Percentiles rank a stretch among this genome's conserved stretches.
These are phyloP conservation scores for Desmodus rotundus DNA, from an alignment of 2,113 vertebrate genomes.

Conservation along the genomic window DNA sequence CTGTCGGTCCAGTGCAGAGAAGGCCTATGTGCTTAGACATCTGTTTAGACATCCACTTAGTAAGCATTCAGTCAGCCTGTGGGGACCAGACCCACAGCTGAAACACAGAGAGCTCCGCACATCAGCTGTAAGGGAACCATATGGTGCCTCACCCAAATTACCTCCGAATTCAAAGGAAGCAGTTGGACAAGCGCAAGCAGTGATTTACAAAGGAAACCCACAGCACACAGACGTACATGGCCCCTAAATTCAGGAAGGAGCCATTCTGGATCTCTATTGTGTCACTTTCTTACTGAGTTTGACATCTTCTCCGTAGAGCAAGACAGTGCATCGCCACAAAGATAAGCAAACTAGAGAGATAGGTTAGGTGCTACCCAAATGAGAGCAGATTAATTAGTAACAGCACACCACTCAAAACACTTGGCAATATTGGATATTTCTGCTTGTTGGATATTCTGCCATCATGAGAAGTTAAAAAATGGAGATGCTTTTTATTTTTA, in stretches of 20 bases:
- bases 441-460: neutral
- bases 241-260: neutral
- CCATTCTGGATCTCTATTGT: neutral
- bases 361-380: neutral
- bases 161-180: slow-evolving; percentile 43
- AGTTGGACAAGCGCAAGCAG: neutral
- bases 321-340: neutral
- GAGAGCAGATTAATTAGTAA: neutral
- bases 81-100: slow-evolving; percentile 1
- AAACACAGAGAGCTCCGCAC: slow-evolving; percentile 31
- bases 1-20: neutral
- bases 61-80: slow-evolving; percentile 26
- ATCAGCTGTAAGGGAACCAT: slow-evolving; percentile 57
- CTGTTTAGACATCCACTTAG: slow-evolving; percentile 25
- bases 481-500: neutral
- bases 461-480: neutral
- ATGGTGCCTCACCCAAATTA: slow-evolving; percentile 44
- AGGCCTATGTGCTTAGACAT: neutral
- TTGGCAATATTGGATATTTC: neutral
- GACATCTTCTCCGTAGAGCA: neutral
- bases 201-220: neutral
- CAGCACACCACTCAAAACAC: neutral
- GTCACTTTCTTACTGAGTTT: neutral
- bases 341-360: neutral
- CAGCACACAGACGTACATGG: neutral